These are phyloP conservation scores for Abrostola tripartita DNA, from an alignment of 2,888 invertebrate genomes.

Conservation along the genomic window DNA sequence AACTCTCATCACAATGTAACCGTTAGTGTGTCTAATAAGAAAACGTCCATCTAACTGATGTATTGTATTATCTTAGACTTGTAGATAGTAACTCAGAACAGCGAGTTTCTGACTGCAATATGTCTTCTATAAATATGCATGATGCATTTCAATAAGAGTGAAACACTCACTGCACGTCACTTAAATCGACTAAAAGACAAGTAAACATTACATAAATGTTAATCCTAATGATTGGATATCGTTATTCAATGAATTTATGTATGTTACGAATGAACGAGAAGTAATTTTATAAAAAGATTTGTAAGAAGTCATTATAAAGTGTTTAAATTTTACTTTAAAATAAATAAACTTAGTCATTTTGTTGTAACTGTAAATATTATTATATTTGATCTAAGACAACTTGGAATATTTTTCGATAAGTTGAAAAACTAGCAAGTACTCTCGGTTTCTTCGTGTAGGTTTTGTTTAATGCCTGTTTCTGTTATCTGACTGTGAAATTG, in stretches of 20 bases:
- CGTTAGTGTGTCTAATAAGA: neutral
- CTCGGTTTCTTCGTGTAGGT: constrained; percentile 58
- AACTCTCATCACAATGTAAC: constrained; percentile 1
- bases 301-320: constrained; percentile 17
- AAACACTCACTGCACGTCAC: neutral
- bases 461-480: constrained; percentile 59
- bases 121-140: neutral
- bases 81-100: neutral
- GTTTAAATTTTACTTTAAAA: constrained; percentile 34
- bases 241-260: constrained; percentile 22
- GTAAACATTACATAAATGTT: neutral
- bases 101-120: neutral
- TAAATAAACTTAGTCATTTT: constrained; percentile 37
- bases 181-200: neutral
- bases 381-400: constrained; percentile 50
- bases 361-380: constrained; percentile 47
- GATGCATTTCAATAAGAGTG: neutral
- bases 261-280: constrained; percentile 10
- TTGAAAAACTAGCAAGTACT: constrained; percentile 53
- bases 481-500: constrained; percentile 72
- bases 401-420: constrained; percentile 42
- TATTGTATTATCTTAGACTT: neutral
- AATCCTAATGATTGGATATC: neutral
- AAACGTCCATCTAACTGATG: neutral
- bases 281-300: constrained; percentile 28